Evolutionary conservation across 2,888 invertebrate species (phyloP), one percentile per base, ranked within the genome.

Genomic region (Eupithecia centaureata): DNA sequence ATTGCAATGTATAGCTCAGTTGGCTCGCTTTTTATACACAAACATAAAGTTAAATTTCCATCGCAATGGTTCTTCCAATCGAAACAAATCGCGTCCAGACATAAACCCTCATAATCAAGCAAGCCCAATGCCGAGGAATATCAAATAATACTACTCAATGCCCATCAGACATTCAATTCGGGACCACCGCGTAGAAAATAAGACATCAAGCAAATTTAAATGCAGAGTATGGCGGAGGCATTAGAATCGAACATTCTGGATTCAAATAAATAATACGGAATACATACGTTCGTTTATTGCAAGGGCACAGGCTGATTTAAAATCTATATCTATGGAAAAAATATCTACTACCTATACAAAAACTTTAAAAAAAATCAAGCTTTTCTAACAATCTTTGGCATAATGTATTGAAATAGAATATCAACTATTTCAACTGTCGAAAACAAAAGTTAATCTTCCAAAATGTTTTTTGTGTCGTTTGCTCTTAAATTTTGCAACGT

Each of bases 111-210:
- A 32, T 42, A 25, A 59, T 54, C 35, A 27, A n/a, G 12, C 47
- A 47, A 47, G 12, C 38, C 47, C 47, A 22, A 47, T 47, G 47
- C 47, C 47, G 22, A 18, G 10, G 47, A 47, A 47, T 47, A 47
- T 47, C 47, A 47, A 47, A 47, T 47, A 47, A 47, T 47, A 18
- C 47, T 12, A 22, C 47, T 12, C 51, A 56, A 57, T 56, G 61
- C 63, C 66, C 62, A 64, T 61, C 61, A 65, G 57, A 52, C 68
- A 73, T 73, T 74, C 68, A 74, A 77, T 70, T 72, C 72, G 70
- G 81, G 92, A 91, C 92, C 92, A 91, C 91, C 92, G 77, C 76
- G 87, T 85, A 84, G 90, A 84, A 91, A 91, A 91, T 90, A 90
- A 91, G 91, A 90, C 85, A 83, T 87, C 86, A 84, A 83, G 85